phyloP scores from a whole-genome alignment of 2,888 invertebrate genomes.

The Aplocera efformata region DNA sequence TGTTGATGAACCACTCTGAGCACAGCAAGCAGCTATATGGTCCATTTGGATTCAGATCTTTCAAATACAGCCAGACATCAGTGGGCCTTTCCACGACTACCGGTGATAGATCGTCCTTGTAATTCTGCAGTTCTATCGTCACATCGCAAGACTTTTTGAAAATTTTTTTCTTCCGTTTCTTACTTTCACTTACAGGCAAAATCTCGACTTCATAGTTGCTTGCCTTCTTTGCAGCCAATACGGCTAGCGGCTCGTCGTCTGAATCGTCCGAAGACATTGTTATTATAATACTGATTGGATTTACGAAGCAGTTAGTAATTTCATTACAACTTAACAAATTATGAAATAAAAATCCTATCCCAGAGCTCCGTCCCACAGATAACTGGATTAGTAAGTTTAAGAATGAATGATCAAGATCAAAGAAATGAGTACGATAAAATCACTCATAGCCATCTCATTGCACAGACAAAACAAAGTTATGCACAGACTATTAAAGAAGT shows the following conservation, averaged over 20 bases:
- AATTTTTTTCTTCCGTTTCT: conserved; percentile 40
- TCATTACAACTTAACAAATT: too few species aligned
- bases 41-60: conserved; percentile 66
- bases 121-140: conserved; percentile 36
- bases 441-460: too few species aligned
- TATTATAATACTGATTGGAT: too few species aligned
- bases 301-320: too few species aligned
- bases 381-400: too few species aligned
- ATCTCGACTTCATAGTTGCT: conserved; percentile 22
- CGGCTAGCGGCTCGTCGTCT: conserved; percentile 69
- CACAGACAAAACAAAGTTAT: too few species aligned
- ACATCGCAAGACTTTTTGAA: conserved; percentile 31
- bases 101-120: conserved; percentile 10
- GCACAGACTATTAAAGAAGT: too few species aligned
- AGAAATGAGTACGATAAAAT: too few species aligned
- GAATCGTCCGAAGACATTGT: conserved; percentile 57
- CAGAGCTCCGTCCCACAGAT: too few species aligned
- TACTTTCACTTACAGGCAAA: conserved; percentile 20
- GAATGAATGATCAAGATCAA: too few species aligned
- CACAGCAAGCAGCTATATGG: conserved; percentile 73
- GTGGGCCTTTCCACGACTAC: conserved; percentile 55
- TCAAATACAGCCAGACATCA: conserved; percentile 75
- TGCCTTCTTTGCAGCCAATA: conserved; percentile 59
- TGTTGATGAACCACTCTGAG: conserved; percentile 72
- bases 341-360: too few species aligned